Conservation (phyloP, 2,888 invertebrate species). For the Melipona bicolor region DNA sequence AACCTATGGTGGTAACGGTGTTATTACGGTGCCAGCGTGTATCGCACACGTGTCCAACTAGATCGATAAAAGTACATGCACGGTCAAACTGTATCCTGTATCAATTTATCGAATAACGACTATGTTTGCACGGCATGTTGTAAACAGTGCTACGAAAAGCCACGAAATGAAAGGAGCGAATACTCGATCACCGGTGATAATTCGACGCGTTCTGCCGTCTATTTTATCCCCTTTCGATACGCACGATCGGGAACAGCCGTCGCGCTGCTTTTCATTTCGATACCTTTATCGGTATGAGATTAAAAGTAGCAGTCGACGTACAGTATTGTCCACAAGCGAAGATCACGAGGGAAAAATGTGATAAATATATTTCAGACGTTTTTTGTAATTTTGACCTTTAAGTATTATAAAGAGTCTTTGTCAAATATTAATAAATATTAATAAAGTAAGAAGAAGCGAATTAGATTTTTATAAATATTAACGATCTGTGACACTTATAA, state of each 20-base stretch:
- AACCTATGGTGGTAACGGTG: constrained; percentile 45
- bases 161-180: constrained; percentile 13
- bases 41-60: background rate
- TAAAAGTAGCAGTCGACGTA: background rate
- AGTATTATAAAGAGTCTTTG: no score
- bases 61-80: constrained; percentile 40
- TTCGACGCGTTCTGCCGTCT: background rate
- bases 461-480: no score
- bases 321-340: background rate
- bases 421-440: no score
- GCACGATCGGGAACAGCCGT: background rate
- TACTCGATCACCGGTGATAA: background rate
- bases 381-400: no score
- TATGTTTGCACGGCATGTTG: background rate
- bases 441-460: no score
- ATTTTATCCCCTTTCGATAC: constrained; percentile 10
- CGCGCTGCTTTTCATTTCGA: background rate
- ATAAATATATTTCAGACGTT: no score
- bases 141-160: constrained; percentile 4
- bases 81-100: constrained; percentile 23
- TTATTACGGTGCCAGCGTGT: constrained; percentile 26
- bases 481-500: no score
- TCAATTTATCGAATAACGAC: constrained; percentile 39
- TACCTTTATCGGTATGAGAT: background rate
- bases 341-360: background rate